phyloP scores from a whole-genome alignment of 2,797 vertebrate genomes.

The Mionectes olivaceus region DNA sequence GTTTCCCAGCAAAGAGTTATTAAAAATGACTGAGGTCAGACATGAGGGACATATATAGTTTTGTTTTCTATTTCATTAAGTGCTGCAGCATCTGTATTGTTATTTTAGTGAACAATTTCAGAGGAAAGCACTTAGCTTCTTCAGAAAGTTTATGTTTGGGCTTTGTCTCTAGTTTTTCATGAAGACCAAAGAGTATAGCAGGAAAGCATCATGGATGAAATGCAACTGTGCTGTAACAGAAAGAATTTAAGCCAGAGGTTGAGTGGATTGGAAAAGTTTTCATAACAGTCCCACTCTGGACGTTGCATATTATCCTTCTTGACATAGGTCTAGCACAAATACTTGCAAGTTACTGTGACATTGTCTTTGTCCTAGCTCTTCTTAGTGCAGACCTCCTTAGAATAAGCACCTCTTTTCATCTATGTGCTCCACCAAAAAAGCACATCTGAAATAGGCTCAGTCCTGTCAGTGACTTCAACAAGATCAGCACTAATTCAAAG shows the following conservation, averaged over 20 bases:
- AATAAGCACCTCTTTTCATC: neutral
- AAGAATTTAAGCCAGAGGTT: neutral
- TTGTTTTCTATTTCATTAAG: neutral
- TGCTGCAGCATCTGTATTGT: neutral
- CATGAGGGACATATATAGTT: rapidly evolving
- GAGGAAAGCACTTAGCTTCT: neutral
- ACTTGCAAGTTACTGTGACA: neutral
- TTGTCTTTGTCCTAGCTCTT: neutral
- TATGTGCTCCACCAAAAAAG: neutral
- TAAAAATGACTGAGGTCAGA: neutral
- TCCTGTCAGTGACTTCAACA: neutral
- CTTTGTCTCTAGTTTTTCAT: neutral
- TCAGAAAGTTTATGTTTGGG: neutral
- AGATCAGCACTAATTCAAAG: neutral
- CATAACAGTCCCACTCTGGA: neutral
- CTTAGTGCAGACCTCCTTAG: neutral
- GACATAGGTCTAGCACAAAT: neutral
- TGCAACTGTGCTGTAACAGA: neutral
- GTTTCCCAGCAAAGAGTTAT: neutral
- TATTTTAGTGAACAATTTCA: neutral
- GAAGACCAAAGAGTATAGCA: neutral
- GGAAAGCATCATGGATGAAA: neutral
- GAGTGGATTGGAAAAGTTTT: slow-evolving; percentile 9
- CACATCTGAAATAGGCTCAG: neutral
- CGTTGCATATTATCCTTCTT: neutral